Conservation (phyloP, 2,888 invertebrate species). For the Melinaea marsaeus region DNA sequence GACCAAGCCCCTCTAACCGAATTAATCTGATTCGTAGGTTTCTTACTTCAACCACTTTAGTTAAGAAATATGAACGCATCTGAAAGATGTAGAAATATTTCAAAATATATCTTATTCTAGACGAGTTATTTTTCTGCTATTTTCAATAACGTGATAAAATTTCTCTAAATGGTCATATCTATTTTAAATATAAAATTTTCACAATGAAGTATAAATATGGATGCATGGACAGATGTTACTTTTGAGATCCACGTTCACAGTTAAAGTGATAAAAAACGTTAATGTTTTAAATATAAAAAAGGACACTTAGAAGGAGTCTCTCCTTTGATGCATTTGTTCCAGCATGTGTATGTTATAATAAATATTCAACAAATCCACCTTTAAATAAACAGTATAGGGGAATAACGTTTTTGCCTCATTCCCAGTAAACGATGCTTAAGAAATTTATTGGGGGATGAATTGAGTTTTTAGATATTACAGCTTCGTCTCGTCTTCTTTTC, state of each 20-base stretch:
- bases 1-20: conserved; percentile 70
- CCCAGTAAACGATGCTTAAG: conserved; percentile 74
- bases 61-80: conserved; percentile 44
- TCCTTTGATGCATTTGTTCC: conserved; percentile 30
- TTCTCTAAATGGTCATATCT: background rate
- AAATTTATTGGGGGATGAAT: conserved; percentile 74
- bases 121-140: no score
- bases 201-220: background rate
- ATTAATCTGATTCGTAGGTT: conserved; percentile 75
- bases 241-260: background rate
- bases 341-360: conserved; percentile 62
- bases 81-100: no score
- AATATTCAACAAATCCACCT: conserved; percentile 75
- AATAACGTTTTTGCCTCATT: conserved; percentile 72
- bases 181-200: conserved; percentile 3
- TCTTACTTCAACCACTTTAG: conserved; percentile 70
- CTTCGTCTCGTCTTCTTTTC: conserved; percentile 46
- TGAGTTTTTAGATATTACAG: conserved; percentile 65
- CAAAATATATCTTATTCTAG: no score
- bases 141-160: conserved; percentile 1
- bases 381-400: conserved; percentile 74
- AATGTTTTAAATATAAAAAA: conserved; percentile 14
- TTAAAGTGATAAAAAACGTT: conserved; percentile 6
- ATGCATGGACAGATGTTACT: background rate
- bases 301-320: conserved; percentile 4